These are phyloP conservation scores for Pyralis farinalis DNA, from an alignment of 2,888 invertebrate genomes.

Conservation along the genomic window DNA sequence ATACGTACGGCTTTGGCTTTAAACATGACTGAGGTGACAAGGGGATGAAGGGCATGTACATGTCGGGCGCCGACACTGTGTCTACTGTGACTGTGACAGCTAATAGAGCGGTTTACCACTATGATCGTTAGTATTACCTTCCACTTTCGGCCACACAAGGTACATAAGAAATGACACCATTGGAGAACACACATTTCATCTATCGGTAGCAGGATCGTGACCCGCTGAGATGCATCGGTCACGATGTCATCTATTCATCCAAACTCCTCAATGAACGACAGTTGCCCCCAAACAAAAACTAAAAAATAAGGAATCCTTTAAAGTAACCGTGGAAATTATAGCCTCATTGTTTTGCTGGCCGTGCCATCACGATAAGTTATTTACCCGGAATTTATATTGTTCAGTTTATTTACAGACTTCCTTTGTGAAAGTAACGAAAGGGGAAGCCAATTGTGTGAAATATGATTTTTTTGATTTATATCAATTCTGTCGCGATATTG, in stretches of 20 bases:
- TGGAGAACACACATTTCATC: conserved; percentile 38
- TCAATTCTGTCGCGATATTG: not conserved
- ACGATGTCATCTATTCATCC: conserved; percentile 38
- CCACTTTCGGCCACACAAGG: too few relatives aligned
- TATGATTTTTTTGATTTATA: conserved; percentile 16
- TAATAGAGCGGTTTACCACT: too few relatives aligned
- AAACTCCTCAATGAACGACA: conserved; percentile 51
- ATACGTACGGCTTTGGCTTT: too few relatives aligned
- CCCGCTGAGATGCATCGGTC: conserved; percentile 49
- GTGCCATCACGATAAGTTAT: conserved; percentile 55
- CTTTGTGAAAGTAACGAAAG: not conserved
- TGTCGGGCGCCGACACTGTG: too few relatives aligned
- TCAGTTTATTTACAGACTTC: conserved; percentile 1
- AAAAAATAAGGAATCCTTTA: conserved; percentile 22
- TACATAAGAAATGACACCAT: conserved; percentile 22
- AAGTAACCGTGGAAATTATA: conserved; percentile 35
- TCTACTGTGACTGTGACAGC: too few relatives aligned
- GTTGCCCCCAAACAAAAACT: conserved; percentile 32
- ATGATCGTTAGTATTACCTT: too few relatives aligned
- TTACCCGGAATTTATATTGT: conserved; percentile 5
- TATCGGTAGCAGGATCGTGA: conserved; percentile 56
- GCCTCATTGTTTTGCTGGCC: conserved; percentile 44
- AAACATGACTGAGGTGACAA: too few relatives aligned
- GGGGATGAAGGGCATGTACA: too few relatives aligned
- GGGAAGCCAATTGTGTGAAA: conserved; percentile 18